These are phyloP conservation scores for Hypolimnas misippus DNA, from an alignment of 2,888 invertebrate genomes.

Conservation along the genomic window DNA sequence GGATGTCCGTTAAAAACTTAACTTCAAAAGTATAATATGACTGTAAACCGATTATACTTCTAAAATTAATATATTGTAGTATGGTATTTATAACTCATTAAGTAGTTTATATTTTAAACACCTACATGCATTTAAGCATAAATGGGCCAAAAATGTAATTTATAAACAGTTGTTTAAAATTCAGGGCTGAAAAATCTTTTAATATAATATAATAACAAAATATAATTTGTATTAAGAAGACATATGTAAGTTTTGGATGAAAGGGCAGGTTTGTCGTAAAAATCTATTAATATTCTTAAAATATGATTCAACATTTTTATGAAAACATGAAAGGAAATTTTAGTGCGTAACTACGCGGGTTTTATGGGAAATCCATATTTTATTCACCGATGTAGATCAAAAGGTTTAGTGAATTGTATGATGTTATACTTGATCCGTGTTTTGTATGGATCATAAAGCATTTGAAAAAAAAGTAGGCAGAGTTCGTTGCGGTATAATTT, in stretches of 20 bases:
- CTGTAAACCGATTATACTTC: too few relatives aligned
- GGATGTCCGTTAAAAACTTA: too few relatives aligned
- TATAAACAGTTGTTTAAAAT: too few relatives aligned
- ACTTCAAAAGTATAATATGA: too few relatives aligned
- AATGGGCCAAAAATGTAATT: too few relatives aligned
- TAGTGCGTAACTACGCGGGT: slow-evolving; percentile 18
- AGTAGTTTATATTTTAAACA: too few relatives aligned
- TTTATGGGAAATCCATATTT: slow-evolving; percentile 37
- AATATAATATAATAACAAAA: too few relatives aligned
- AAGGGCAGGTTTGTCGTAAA: slow-evolving; percentile 21
- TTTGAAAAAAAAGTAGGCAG: background rate
- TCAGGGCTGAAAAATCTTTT: too few relatives aligned
- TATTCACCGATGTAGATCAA: slow-evolving; percentile 41
- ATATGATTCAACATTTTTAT: slow-evolving; percentile 14
- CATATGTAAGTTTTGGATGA: background rate
- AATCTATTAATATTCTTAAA: slow-evolving; percentile 26
- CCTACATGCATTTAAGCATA: too few relatives aligned
- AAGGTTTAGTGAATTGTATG: slow-evolving; percentile 36
- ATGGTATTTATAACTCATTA: too few relatives aligned
- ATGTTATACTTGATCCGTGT: slow-evolving; percentile 6
- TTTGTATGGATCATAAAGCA: slow-evolving; percentile 8
- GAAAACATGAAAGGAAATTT: slow-evolving; percentile 29
- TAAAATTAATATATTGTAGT: too few relatives aligned
- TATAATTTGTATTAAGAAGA: too few relatives aligned
- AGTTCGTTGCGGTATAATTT: background rate